phyloP scores from a whole-genome alignment of 2,113 vertebrate species.

The Leptodactylus fuscus region DNA sequence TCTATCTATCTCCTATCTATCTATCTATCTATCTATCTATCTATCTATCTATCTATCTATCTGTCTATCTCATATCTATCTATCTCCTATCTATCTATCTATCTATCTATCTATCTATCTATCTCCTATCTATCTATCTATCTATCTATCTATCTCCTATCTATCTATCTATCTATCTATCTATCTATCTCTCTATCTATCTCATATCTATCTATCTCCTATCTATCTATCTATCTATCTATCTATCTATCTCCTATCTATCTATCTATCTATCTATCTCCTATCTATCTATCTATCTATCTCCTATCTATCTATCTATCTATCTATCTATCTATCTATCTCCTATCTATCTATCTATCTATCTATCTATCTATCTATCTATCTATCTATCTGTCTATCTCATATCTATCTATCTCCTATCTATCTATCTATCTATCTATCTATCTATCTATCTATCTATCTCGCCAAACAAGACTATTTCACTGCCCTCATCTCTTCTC shows the following conservation, averaged over 20 bases:
- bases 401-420: not conserved
- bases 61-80: not conserved
- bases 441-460: not conserved
- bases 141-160: not conserved
- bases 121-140: too few species aligned
- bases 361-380: not conserved
- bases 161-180: not conserved
- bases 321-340: not conserved
- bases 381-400: constrained; percentile 5
- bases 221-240: not conserved
- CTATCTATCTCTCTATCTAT: not conserved
- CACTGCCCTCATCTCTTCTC: too few species aligned
- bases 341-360: not conserved
- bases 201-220: not conserved
- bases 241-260: not conserved
- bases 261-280: constrained; percentile 2
- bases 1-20: constrained; percentile 1
- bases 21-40: not conserved
- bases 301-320: not conserved
- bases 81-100: not conserved
- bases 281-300: not conserved
- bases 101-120: not conserved
- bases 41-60: not conserved
- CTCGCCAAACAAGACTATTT: too few species aligned
- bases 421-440: not conserved